A percentile compares a stretch with the other conserved stretches of the same genome.
Conservation (phyloP, 2,888 invertebrate genomes). For the Drosophila gaucha region DNA sequence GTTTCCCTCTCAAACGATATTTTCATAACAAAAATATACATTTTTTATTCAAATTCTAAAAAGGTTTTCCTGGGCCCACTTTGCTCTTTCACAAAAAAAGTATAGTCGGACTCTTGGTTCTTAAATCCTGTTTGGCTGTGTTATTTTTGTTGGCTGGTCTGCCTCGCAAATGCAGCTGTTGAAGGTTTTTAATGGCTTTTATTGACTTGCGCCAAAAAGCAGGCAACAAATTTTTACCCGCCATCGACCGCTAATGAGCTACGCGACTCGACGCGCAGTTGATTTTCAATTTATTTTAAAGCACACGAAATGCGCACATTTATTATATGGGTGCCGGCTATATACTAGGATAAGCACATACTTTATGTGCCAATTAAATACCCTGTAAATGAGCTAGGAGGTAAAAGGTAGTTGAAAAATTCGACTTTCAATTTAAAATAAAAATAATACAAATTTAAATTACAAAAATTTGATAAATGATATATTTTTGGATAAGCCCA, state of each 20-base stretch:
- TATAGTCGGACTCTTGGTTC: too few species aligned
- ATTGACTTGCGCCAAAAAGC: conserved; percentile 58
- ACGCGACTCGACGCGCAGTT: conserved; percentile 36
- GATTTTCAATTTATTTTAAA: conserved; percentile 74
- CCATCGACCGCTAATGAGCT: conserved; percentile 64
- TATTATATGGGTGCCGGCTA: conserved; percentile 40
- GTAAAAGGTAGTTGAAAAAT: background rate
- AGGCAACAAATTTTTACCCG: conserved; percentile 47
- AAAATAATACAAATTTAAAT: too few species aligned
- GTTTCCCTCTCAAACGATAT: too few species aligned
- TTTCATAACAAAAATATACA: too few species aligned
- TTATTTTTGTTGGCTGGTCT: background rate
- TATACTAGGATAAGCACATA: conserved; percentile 32
- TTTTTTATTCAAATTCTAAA: too few species aligned
- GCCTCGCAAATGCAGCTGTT: conserved; percentile 40
- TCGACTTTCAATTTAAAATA: background rate
- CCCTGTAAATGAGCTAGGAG: background rate
- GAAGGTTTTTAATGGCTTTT: conserved; percentile 45
- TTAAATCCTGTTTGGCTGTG: too few species aligned
- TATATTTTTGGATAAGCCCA: too few species aligned
- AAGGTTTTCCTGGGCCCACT: too few species aligned
- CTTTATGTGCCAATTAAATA: conserved; percentile 25
- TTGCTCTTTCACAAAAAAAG: too few species aligned
- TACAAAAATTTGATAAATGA: too few species aligned
- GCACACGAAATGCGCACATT: conserved; percentile 39